Conservation (phyloP, 2,113 vertebrate genomes). For the Cnemophilus loriae region DNA sequence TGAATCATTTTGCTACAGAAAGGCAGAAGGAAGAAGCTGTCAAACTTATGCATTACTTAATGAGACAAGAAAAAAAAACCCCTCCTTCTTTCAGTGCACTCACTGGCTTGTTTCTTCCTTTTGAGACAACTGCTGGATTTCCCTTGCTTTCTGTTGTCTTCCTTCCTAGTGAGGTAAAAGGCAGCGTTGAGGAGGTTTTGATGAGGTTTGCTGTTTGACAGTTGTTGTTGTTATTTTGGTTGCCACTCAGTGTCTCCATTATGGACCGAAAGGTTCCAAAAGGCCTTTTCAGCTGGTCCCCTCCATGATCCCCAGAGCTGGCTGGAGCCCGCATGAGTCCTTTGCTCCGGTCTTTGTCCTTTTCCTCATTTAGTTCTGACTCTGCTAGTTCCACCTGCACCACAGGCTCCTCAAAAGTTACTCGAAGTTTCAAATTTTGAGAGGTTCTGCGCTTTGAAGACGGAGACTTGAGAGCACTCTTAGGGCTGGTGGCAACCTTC, state of each 20-base stretch:
- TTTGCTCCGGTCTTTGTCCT: constrained; percentile 77
- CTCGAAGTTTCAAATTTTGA: constrained; percentile 92
- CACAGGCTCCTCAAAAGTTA: constrained; percentile 94
- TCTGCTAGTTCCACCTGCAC: constrained; percentile 83
- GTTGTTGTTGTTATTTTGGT: constrained; percentile 92
- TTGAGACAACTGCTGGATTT: constrained; percentile 68
- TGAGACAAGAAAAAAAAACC: not conserved
- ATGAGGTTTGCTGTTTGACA: constrained; percentile 62
- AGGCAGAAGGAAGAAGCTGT: not conserved
- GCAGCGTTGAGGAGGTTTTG: constrained; percentile 69
- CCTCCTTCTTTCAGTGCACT: constrained; percentile 68
- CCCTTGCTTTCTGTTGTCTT: constrained; percentile 80
- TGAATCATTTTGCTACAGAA: not conserved
- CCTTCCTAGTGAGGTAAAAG: constrained; percentile 82
- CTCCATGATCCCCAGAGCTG: constrained; percentile 14
- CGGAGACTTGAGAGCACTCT: constrained; percentile 96
- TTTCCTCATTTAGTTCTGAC: constrained; percentile 73
- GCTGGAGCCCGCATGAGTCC: constrained; percentile 40
- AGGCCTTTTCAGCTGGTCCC: constrained; percentile 81
- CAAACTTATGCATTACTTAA: not conserved
- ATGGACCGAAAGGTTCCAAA: constrained; percentile 94
- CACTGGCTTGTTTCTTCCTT: constrained; percentile 84
- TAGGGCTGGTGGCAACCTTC: constrained; percentile 89
- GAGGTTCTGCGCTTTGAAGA: constrained; percentile 92
- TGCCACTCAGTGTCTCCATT: constrained; percentile 93